These are phyloP conservation scores for Pseudomugil tenellus DNA, from an alignment of 2,797 vertebrate genomes.

Conservation along the genomic window DNA sequence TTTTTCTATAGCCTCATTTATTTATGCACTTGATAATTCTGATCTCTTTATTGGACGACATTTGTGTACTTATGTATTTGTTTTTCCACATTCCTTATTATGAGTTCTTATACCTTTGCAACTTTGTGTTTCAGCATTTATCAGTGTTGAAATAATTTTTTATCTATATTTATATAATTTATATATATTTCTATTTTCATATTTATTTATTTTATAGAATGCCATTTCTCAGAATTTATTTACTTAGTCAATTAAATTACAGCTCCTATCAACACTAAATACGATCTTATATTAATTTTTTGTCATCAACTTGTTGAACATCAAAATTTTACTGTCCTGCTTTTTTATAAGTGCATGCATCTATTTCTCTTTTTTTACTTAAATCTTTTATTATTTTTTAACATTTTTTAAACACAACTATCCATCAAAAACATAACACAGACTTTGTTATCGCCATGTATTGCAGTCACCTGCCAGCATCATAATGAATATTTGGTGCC, in stretches of 20 bases:
- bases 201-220: no score
- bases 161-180: no score
- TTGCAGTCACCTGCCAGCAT: neutral
- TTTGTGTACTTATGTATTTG: neutral
- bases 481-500: neutral
- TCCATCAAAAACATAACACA: no score
- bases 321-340: conserved; percentile 5
- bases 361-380: no score
- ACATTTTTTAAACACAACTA: no score
- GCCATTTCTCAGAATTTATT: neutral
- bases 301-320: neutral
- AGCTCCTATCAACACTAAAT: neutral
- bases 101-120: neutral
- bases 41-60: neutral
- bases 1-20: neutral
- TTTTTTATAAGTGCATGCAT: neutral
- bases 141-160: no score
- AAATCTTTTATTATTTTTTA: no score
- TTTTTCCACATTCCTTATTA: neutral
- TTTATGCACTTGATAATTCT: neutral
- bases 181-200: no score
- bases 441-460: no score
- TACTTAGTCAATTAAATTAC: neutral
- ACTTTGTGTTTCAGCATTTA: neutral
- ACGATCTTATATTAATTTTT: neutral